These are phyloP conservation scores for Eidolon helvum DNA, from an alignment of 2,113 vertebrate genomes.

Conservation along the genomic window DNA sequence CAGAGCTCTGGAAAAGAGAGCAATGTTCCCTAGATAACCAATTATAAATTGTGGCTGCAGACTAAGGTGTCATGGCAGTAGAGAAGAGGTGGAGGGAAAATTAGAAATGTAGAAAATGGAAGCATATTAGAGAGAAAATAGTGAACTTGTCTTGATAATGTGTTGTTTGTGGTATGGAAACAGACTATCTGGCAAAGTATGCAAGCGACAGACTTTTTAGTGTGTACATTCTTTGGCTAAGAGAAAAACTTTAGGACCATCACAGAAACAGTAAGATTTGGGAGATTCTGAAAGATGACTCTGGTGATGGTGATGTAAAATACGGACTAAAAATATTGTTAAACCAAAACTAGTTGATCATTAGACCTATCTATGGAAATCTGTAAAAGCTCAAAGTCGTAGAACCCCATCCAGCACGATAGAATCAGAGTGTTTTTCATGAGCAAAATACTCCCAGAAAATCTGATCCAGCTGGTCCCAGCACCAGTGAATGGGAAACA, in stretches of 20 bases:
- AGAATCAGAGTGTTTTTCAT: not conserved
- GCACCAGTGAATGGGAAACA: not conserved
- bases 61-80: not conserved
- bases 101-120: not conserved
- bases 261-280: not conserved
- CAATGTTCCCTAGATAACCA: not conserved
- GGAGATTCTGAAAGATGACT: not conserved
- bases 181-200: not conserved
- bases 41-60: not conserved
- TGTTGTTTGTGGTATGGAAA: not conserved
- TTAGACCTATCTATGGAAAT: not conserved
- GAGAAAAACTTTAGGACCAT: not conserved
- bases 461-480: not conserved
- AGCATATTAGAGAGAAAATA: not conserved
- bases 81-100: not conserved
- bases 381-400: not conserved
- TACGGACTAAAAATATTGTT: not conserved
- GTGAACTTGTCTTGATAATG: not conserved
- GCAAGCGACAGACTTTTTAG: not conserved
- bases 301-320: not conserved
- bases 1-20: not conserved
- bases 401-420: not conserved
- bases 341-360: not conserved
- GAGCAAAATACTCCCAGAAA: not conserved
- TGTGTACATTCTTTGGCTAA: not conserved